Evolutionary conservation across 1,140 invertebrate species (phyloP), one percentile per base, ranked within the genome.

Genomic region (Trichogramma pretiosum): DNA sequence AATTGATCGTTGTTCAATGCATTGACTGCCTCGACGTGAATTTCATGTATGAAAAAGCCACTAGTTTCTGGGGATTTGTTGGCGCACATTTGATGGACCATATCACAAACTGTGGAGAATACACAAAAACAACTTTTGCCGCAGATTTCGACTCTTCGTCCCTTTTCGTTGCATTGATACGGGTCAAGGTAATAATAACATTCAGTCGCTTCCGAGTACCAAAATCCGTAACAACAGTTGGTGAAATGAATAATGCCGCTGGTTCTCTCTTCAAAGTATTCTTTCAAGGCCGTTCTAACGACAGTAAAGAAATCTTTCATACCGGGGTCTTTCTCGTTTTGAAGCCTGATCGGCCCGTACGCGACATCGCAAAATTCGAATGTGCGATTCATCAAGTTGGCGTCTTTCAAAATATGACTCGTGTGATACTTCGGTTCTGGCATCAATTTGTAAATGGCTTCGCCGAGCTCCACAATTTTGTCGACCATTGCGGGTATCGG

Each of bases 141-240:
- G 13, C 48, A 46, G 10, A 8, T 50, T 0, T 5, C 33, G 0
- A 43, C 48, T 45, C 51, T 63, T 33, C 23, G 58, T 3, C 70
- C 68, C 22, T 50, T 54, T 0, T 26, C 22, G 13, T 62, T 56
- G 30, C 64, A 70, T 1, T 45, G 54, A 44, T 72, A 72, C 22
- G 70, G 70, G 56, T 72, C 67, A 0, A 71, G 32, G 14, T 69
- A 72, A 9, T 67, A 70, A 16, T 65, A 72, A 7, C 58, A 59
- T 5, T 59, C 58, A 0, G 59, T 68, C 7, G 50, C 9, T 35
- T 49, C 49, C 0, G 61, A 70, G 19, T 67, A 65, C 70, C 70
- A 72, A 46, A 72, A 71, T 11, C 61, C 68, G 30, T 69, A 72
- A n/a, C 67, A 71, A 40, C 68, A 69, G 16, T 70, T 71, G 0